phyloP scores from a whole-genome alignment of 2,888 invertebrate genomes.

The Phaonia tiefii region DNA sequence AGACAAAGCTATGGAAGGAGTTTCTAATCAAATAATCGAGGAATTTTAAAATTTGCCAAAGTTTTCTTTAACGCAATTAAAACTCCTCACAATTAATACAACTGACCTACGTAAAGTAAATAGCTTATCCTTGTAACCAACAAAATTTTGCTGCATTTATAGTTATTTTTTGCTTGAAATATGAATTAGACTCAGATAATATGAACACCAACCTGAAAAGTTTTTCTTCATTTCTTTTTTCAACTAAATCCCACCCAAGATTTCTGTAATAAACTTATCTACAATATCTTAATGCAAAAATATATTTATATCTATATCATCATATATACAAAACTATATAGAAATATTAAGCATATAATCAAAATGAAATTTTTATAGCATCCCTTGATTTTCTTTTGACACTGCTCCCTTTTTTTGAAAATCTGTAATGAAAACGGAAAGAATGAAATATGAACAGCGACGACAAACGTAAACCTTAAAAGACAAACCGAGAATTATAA shows the following conservation, averaged over 20 bases:
- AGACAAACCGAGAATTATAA: constrained; percentile 20
- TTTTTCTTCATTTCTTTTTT: constrained; percentile 29
- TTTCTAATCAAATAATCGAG: background rate
- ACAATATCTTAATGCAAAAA: background rate
- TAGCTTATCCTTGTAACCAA: background rate
- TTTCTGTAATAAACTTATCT: background rate
- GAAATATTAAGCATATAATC: constrained; percentile 31
- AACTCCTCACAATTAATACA: constrained; percentile 22
- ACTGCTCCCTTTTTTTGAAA: constrained; percentile 38
- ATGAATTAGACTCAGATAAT: background rate
- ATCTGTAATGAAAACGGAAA: constrained; percentile 19
- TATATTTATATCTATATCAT: background rate
- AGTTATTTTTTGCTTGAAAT: constrained; percentile 27
- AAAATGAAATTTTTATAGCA: constrained; percentile 52
- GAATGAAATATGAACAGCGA: constrained; percentile 23
- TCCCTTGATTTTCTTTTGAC: constrained; percentile 45
- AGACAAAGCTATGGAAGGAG: constrained; percentile 5
- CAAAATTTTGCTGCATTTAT: constrained; percentile 29
- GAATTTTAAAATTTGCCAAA: constrained; percentile 76
- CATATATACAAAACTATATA: too few relatives aligned
- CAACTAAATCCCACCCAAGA: background rate
- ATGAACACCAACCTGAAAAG: constrained; percentile 22
- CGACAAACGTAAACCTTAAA: constrained; percentile 40
- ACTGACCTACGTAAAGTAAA: constrained; percentile 23
- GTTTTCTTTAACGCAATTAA: constrained; percentile 67